Conservation (phyloP, 1,140 invertebrate species). For the Dermatophagoides farinae region DNA sequence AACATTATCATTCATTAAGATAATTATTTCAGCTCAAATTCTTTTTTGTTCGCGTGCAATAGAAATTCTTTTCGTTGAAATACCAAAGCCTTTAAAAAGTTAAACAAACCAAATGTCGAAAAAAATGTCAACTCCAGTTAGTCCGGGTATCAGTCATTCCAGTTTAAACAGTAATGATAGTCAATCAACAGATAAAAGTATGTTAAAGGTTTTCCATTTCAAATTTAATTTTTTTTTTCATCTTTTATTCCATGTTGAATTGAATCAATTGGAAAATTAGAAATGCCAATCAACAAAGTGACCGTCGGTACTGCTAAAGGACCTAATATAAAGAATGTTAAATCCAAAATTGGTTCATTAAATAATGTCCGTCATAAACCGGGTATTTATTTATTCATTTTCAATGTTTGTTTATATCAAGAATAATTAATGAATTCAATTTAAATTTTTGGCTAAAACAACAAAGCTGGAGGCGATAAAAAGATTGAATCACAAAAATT, state of each 20-base stretch:
- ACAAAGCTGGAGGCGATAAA: slow-evolving; percentile 13
- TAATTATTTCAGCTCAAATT: no score
- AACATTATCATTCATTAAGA: no score
- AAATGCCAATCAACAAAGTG: slow-evolving; percentile 76
- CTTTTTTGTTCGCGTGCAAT: no score
- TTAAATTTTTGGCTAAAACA: background rate
- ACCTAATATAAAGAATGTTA: slow-evolving; percentile 68
- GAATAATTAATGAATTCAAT: background rate
- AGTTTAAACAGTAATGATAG: no score
- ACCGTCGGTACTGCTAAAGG: slow-evolving; percentile 72
- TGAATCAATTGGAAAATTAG: slow-evolving; percentile 23
- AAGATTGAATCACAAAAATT: slow-evolving; percentile 15
- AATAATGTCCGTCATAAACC: slow-evolving; percentile 78
- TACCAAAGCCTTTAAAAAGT: no score
- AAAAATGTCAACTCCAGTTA: no score
- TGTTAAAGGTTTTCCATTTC: background rate
- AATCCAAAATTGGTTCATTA: slow-evolving; percentile 81
- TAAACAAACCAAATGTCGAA: no score
- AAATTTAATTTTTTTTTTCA: background rate
- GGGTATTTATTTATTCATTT: slow-evolving; percentile 25
- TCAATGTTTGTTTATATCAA: background rate
- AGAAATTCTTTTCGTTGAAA: no score
- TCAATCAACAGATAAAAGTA: no score
- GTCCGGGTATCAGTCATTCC: no score
- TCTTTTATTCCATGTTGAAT: background rate